Conservation (phyloP, 2,888 invertebrate species). For the Physocephala rufipes region DNA sequence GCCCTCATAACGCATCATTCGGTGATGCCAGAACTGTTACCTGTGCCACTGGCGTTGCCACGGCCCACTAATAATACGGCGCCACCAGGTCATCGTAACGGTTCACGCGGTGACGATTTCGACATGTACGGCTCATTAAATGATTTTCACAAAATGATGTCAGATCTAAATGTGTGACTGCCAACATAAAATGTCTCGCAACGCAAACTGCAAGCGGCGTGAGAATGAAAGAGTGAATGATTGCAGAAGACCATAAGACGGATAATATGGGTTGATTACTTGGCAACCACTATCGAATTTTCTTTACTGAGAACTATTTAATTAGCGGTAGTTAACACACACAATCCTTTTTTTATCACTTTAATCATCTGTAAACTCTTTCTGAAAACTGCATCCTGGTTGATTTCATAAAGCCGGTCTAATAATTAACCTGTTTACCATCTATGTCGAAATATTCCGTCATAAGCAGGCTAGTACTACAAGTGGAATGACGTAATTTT, state of each 20-base stretch:
- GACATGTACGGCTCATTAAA: conserved; percentile 78
- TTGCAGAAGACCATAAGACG: too few relatives aligned
- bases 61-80: conserved; percentile 65
- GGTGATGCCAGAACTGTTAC: conserved; percentile 96
- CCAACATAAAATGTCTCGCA: conserved; percentile 44
- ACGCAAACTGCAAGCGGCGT: conserved; percentile 2
- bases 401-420: too few relatives aligned
- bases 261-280: too few relatives aligned
- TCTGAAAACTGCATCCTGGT: too few relatives aligned
- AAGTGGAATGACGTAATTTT: too few relatives aligned
- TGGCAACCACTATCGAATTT: too few relatives aligned
- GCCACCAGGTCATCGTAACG: conserved; percentile 37
- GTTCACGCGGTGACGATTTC: conserved; percentile 71
- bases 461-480: too few relatives aligned
- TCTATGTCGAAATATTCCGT: too few relatives aligned
- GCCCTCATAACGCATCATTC: conserved; percentile 97
- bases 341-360: too few relatives aligned
- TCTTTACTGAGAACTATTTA: background rate
- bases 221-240: too few relatives aligned
- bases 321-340: background rate
- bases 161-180: conserved; percentile 73
- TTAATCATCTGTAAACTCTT: too few relatives aligned
- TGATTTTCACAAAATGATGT: conserved; percentile 81
- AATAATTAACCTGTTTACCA: too few relatives aligned
- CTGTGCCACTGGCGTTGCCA: conserved; percentile 87